phyloP scores from a whole-genome alignment of 2,797 vertebrate genomes.

The Anisognathus igniventris region DNA sequence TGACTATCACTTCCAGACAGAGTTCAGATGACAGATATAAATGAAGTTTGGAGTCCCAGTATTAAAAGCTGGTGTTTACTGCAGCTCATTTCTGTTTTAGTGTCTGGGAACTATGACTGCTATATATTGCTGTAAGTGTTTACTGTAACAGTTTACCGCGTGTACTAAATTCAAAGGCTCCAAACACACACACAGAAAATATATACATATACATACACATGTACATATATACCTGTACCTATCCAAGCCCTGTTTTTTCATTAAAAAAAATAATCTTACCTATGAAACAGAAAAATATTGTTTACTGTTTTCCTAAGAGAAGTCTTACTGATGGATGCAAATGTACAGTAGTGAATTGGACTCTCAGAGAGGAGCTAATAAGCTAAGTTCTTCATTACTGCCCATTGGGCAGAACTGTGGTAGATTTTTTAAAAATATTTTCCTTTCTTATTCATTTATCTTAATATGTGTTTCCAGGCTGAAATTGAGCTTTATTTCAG shows the following conservation, averaged over 20 bases:
- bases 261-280: background rate
- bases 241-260: background rate
- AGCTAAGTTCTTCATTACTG: background rate
- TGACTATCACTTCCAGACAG: background rate
- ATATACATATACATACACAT: background rate
- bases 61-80: conserved; percentile 14
- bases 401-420: background rate
- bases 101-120: background rate
- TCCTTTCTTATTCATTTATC: background rate
- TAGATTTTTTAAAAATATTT: background rate
- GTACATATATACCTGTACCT: background rate
- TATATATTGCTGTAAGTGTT: background rate
- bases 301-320: background rate
- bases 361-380: background rate
- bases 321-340: background rate
- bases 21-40: background rate
- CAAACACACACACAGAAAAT: background rate
- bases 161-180: background rate
- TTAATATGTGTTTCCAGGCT: background rate
- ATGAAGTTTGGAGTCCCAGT: background rate
- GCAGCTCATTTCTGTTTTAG: background rate
- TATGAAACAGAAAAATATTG: background rate
- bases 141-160: background rate
- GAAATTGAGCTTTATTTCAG: background rate
- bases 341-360: background rate